Conservation (phyloP, 2,888 invertebrate genomes). For the Meta bourneti region DNA sequence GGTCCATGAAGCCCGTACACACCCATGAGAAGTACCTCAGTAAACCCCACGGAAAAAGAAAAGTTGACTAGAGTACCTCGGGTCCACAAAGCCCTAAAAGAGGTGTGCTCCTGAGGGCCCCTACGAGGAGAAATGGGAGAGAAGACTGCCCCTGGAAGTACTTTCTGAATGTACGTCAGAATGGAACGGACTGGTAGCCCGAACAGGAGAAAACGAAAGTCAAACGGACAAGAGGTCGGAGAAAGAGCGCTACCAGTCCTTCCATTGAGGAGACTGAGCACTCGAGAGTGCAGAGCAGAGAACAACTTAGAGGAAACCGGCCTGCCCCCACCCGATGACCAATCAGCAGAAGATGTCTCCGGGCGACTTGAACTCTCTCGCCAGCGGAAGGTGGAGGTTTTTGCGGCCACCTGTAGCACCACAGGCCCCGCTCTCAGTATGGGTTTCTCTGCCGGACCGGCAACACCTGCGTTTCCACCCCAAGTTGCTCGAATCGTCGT, state of each 20-base stretch:
- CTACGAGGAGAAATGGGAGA: neutral
- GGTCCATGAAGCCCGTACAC: too few relatives aligned
- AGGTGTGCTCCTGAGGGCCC: neutral
- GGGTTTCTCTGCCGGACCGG: conserved; percentile 31
- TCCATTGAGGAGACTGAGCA: neutral
- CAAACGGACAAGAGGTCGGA: neutral
- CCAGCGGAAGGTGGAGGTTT: conserved; percentile 27
- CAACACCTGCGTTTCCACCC: neutral
- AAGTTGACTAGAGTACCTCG: too few relatives aligned
- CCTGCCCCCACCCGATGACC: conserved; percentile 62
- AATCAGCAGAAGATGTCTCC: conserved; percentile 50
- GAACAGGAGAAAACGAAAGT: neutral
- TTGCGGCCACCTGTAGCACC: conserved; percentile 34
- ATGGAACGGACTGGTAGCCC: neutral
- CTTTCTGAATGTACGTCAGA: neutral
- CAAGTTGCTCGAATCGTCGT: neutral
- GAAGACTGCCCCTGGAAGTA: neutral
- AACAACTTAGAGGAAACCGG: neutral
- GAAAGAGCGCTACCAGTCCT: conserved; percentile 4
- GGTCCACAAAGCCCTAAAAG: neutral
- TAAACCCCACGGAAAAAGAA: too few relatives aligned
- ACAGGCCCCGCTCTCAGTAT: conserved; percentile 42
- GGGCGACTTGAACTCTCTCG: conserved; percentile 60
- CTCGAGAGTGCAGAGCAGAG: neutral
- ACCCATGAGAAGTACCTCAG: too few relatives aligned